Percentiles rank a stretch among this genome's conserved stretches.
Conservation (phyloP, 2,888 invertebrate species). For the Miltochrista miniata region DNA sequence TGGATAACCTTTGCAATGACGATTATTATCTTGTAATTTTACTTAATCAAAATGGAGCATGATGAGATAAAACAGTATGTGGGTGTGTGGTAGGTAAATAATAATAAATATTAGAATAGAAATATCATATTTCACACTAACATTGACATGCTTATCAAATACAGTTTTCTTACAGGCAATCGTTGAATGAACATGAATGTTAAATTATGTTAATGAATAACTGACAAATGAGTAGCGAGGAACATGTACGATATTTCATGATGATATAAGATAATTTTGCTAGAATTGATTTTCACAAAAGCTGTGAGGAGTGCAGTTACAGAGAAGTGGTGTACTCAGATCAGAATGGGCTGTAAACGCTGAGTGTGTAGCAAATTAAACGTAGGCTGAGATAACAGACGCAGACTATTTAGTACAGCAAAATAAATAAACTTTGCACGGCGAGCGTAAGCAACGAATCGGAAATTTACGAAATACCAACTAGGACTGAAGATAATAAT, state of each 20-base stretch:
- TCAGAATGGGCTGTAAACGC: constrained; percentile 7
- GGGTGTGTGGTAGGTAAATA: not conserved
- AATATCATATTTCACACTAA: too few relatives aligned
- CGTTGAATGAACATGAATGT: too few relatives aligned
- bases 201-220: too few relatives aligned
- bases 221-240: too few relatives aligned
- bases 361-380: constrained; percentile 14
- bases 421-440: constrained; percentile 24
- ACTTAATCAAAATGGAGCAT: not conserved
- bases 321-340: constrained; percentile 17
- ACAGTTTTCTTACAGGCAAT: too few relatives aligned
- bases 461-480: constrained; percentile 10
- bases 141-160: too few relatives aligned
- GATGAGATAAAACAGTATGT: not conserved
- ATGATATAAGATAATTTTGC: not conserved
- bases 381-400: constrained; percentile 15
- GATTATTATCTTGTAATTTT: constrained; percentile 10
- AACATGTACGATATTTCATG: too few relatives aligned
- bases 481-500: not conserved
- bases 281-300: constrained; percentile 1
- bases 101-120: too few relatives aligned
- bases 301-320: constrained; percentile 3
- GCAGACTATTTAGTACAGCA: constrained; percentile 10
- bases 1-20: constrained; percentile 30
- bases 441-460: constrained; percentile 4